These are phyloP conservation scores for Sorex fumeus DNA, from an alignment of 2,113 vertebrate species.

Conservation along the genomic window DNA sequence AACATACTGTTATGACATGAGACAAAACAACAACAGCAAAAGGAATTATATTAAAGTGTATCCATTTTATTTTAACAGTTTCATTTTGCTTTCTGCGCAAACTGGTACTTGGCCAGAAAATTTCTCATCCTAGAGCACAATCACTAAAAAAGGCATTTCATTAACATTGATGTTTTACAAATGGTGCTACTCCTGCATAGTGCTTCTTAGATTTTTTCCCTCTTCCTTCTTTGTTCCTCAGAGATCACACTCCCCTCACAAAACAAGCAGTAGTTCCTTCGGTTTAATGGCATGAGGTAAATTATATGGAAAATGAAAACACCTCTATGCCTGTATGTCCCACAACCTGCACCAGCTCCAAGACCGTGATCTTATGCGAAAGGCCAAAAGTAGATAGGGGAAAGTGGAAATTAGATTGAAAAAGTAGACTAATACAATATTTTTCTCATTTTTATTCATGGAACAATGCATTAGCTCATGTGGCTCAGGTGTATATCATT, in stretches of 20 bases:
- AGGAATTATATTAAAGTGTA: not conserved
- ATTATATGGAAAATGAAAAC: not conserved
- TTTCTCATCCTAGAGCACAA: not conserved
- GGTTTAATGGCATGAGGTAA: not conserved
- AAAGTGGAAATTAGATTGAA: not conserved
- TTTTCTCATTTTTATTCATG: no score
- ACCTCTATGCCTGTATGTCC: not conserved
- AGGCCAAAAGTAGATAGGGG: not conserved
- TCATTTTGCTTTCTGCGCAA: not conserved
- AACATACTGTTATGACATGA: no score
- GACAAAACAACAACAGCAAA: no score
- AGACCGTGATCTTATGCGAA: not conserved
- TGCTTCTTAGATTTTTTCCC: not conserved
- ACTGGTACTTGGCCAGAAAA: not conserved
- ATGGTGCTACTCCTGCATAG: not conserved
- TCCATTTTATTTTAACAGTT: not conserved
- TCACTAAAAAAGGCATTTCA: not conserved
- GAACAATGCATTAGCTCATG: not conserved
- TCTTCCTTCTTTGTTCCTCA: not conserved
- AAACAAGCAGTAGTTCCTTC: not conserved
- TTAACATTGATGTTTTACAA: not conserved
- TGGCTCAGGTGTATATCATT: not conserved
- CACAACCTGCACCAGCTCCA: not conserved
- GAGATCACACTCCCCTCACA: not conserved
- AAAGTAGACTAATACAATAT: not conserved